Base-by-base conservation (phyloP, 1,140 invertebrate genomes). In the Chymomyza costata region DNA sequence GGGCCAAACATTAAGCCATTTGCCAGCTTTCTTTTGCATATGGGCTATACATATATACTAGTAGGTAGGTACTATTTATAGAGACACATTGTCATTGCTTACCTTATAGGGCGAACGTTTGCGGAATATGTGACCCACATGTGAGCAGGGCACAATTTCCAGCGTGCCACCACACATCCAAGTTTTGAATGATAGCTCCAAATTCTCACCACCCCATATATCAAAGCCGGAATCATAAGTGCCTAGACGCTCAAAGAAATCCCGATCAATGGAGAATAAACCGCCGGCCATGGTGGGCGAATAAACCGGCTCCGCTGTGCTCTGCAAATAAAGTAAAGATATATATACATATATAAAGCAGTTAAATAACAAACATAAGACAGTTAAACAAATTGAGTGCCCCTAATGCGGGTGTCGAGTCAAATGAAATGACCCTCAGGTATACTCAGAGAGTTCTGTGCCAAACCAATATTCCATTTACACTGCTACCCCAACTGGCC, bases 141-240 rank as follows among this genome's bases (percentile, higher is more conserved):
- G 96, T 10, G 96, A 98, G 86, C 98, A 99, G 1, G 97, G 97
- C n/a, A 99, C 91, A 65, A 99, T 98, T 87, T 99, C 97, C 62
- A 99, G 86, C 1, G 93, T 95, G 34, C 96, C 93, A 62, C 91
- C 92, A 61, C 92, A 93, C 92, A 93, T 93, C 92, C 92, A 93
- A 3, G 91, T 92, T 83, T 99, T 99, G 86, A 99, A 99, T 0
- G 97, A 99, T 3, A 99, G 86, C 87, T 99, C 97, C 51, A 99
- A 87, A 87, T 99, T 97, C 84, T 99, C 97, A 7, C 93, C 97
- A 50, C 98, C 98, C 97, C 97, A 99, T 64, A 99, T 99, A 86
- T 99, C 97, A 86, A 99, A 99, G 13, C 97, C 98, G 30, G 94
- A 94, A 87, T 99, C 98, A 84, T 99, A 99, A 11, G 95, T 97